Conservation (phyloP, 1,140 invertebrate genomes). For the Lithobius niger region DNA sequence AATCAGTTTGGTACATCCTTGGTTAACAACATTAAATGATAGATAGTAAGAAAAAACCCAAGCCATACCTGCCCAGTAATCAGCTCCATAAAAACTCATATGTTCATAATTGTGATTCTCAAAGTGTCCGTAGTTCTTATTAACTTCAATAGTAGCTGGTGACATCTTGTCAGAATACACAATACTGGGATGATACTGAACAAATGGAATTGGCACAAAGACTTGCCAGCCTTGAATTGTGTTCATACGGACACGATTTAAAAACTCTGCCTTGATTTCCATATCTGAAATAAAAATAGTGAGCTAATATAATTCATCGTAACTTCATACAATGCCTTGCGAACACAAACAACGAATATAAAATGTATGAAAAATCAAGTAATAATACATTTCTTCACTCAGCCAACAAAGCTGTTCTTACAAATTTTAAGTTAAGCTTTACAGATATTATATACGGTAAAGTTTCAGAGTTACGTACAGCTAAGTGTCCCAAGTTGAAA, state of each 20-base stretch:
- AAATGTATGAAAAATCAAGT: not conserved
- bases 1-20: too few relatives aligned
- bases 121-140: conserved; percentile 66
- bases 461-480: too few relatives aligned
- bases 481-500: too few relatives aligned
- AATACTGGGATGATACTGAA: conserved; percentile 52
- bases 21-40: too few relatives aligned
- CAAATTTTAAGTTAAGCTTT: too few relatives aligned
- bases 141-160: conserved; percentile 49
- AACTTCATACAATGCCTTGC: too few relatives aligned
- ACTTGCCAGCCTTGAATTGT: conserved; percentile 65
- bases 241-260: conserved; percentile 64
- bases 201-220: conserved; percentile 67
- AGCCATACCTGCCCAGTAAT: conserved; percentile 62
- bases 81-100: conserved; percentile 64
- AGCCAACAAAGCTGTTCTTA: too few relatives aligned
- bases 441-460: too few relatives aligned
- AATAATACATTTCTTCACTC: too few relatives aligned
- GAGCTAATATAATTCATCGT: too few relatives aligned
- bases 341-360: too few relatives aligned
- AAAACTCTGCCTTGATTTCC: conserved; percentile 31
- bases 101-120: conserved; percentile 53
- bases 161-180: conserved; percentile 37
- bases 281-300: conserved; percentile 22
- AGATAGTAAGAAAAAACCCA: too few relatives aligned